Conservation (phyloP, 2,797 vertebrate species). For the Hirundo rustica region DNA sequence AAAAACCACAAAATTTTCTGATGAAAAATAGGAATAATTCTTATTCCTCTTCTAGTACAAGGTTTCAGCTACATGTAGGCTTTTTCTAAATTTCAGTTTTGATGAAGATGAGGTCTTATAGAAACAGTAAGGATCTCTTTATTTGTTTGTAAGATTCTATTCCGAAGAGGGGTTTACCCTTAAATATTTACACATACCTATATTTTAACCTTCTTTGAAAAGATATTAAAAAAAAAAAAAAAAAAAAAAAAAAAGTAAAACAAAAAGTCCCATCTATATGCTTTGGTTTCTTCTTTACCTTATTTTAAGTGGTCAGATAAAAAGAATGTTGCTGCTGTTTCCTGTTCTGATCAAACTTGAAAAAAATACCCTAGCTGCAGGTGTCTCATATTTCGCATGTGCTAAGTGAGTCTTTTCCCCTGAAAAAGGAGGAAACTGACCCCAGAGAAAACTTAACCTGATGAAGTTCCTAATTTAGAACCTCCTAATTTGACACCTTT, state of each 20-base stretch:
- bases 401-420: not conserved
- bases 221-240: not conserved
- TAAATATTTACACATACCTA: not conserved
- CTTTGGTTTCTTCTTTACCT: not conserved
- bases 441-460: not conserved
- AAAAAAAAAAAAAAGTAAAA: not conserved
- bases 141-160: not conserved
- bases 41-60: not conserved
- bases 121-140: not conserved
- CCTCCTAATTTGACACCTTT: not conserved
- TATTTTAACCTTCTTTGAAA: not conserved
- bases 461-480: not conserved
- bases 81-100: not conserved
- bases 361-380: not conserved
- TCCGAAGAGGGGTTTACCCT: rapidly evolving
- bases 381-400: not conserved
- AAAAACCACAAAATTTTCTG: not conserved
- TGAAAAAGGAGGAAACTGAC: not conserved
- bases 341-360: not conserved
- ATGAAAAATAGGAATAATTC: not conserved
- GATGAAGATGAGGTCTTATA: not conserved
- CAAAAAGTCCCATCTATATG: rapidly evolving
- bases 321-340: not conserved
- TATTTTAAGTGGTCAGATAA: not conserved
- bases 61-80: not conserved